Conservation (phyloP, 2,113 vertebrate genomes). For the Cervus canadensis region DNA sequence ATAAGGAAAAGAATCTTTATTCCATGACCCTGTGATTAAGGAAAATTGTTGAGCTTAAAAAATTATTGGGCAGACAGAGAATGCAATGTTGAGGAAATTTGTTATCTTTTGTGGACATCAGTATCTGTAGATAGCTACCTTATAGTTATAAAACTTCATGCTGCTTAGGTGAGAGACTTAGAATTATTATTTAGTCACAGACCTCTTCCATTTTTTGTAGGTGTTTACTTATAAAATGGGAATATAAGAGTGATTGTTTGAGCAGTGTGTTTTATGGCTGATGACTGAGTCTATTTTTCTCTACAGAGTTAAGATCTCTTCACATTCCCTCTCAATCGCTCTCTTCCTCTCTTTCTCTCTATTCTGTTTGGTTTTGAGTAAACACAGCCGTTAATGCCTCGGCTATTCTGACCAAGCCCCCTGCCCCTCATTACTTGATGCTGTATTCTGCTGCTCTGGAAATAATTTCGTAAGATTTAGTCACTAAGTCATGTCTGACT, state of each 20-base stretch:
- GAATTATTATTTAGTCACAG: not conserved
- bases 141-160: not conserved
- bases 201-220: not conserved
- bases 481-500: not conserved
- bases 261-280: not conserved
- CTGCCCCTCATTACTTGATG: not conserved
- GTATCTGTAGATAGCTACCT: not conserved
- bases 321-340: not conserved
- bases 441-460: not conserved
- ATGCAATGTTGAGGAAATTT: not conserved
- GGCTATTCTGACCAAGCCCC: not conserved
- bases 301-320: not conserved
- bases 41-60: not conserved
- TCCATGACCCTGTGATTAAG: not conserved
- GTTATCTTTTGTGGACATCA: not conserved
- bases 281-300: not conserved
- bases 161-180: not conserved
- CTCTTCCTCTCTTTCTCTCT: not conserved
- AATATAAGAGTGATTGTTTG: not conserved
- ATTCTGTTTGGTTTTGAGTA: not conserved
- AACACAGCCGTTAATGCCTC: not conserved
- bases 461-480: not conserved
- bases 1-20: constrained; percentile 16
- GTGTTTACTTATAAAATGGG: not conserved
- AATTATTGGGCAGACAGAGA: not conserved